Percentiles rank a stretch among this genome's conserved stretches.
Evolutionary conservation across 1,140 invertebrate species (phyloP).

Genomic region (Rhagoletis pomonella): DNA sequence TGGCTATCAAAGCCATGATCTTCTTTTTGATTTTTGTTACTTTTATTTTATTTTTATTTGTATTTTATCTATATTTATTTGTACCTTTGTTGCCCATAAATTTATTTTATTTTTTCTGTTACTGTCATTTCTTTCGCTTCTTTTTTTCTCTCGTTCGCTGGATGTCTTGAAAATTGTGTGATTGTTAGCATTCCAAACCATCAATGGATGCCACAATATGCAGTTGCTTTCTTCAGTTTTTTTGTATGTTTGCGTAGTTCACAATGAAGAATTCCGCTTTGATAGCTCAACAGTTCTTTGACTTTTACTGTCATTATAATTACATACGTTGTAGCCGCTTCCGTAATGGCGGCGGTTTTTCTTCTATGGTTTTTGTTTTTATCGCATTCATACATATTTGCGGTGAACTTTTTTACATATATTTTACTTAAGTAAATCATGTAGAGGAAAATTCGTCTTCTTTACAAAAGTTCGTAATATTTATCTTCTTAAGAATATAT

Average conservation of each 20-base stretch:
- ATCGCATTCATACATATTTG: no score
- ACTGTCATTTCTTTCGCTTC: neutral
- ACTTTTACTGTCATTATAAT: neutral
- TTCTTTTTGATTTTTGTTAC: neutral
- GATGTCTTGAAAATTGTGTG: neutral
- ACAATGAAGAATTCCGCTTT: neutral
- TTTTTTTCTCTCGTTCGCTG: neutral
- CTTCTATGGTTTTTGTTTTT: neutral
- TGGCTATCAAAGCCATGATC: neutral
- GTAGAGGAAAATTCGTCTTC: no score
- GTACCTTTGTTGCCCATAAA: neutral
- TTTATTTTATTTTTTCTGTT: neutral
- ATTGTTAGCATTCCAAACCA: neutral
- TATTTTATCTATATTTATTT: no score
- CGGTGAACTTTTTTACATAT: no score
- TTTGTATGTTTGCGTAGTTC: neutral
- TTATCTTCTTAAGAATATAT: no score
- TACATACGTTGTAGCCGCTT: no score
- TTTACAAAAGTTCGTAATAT: no score
- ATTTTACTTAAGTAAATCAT: no score
- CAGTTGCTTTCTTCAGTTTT: neutral
- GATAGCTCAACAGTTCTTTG: neutral
- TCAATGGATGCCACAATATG: neutral
- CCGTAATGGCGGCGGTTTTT: neutral
- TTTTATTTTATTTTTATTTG: no score